Evolutionary conservation across 2,113 vertebrate species (phyloP), one percentile per base, ranked within the genome.

Genomic region (Oryzias woworae): DNA sequence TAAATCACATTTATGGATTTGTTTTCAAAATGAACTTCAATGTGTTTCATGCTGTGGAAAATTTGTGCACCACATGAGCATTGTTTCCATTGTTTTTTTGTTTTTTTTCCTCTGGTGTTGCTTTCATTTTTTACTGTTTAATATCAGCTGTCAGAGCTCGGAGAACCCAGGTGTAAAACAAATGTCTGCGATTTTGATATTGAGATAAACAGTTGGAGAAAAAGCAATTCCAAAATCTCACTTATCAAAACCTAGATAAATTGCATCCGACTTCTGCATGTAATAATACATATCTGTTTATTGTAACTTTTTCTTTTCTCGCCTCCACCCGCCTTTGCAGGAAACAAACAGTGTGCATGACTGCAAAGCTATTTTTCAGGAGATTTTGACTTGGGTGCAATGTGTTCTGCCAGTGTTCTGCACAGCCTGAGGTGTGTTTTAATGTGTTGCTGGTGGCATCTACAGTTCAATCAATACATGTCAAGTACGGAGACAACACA

Each of bases 371-470:
- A 26, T 52, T 45, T 31, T 45, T 52, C 53, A 41, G 20, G n/a
- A 48, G 28, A 20, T 63, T 31, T 61, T 14, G 2, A 49, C 36
- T 68, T 24, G 69, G 49, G 41, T 73, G 55, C 57, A 62, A 44
- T 56, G 68, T 56, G 55, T 61, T 56, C 1, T 45, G 54, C 15
- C 47, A 41, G 7, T 24, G 46, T n/a, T 26, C 42, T 50, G 44
- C 69, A 51, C 55, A 61, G 44, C 46, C 58, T 69, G 53, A 45
- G 62, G 7, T 62, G 55, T 47, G 53, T 53, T 58, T 43, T 44
- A 31, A 22, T 70, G 31, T 43, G 46, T 59, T 53, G 49, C 20
- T 22, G 43, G 17, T 18, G 49, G 24, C 14, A 2, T 22, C 41
- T 4, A 48, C 31, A 53, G 46, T 43, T 66, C 44, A 59, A 18